These are phyloP conservation scores for Thereva nobilitata DNA, from an alignment of 2,888 invertebrate species.

Conservation along the genomic window DNA sequence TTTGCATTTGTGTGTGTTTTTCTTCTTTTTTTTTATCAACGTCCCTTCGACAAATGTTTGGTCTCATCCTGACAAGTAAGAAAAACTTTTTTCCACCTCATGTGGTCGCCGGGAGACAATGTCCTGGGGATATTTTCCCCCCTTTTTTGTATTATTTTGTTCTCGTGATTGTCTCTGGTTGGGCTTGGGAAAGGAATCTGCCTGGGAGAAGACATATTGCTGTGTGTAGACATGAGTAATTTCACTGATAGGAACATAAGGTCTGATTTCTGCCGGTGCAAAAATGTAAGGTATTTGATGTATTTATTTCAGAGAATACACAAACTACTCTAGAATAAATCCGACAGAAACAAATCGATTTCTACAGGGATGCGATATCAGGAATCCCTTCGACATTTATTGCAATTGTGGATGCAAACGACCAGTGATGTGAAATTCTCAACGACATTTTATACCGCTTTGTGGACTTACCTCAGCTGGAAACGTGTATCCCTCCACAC, in stretches of 20 bases:
- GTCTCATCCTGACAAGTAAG: slow-evolving; percentile 26
- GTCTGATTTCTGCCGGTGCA: background rate
- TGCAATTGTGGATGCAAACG: slow-evolving; percentile 5
- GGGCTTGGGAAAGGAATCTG: slow-evolving; percentile 33
- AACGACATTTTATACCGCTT: background rate
- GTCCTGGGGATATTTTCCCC: slow-evolving; percentile 16
- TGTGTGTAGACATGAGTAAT: slow-evolving; percentile 27
- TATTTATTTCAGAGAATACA: background rate
- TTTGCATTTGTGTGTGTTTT: slow-evolving; percentile 15
- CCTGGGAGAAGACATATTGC: slow-evolving; percentile 26
- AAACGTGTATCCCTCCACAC: slow-evolving; percentile 92
- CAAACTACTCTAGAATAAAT: too few species aligned
- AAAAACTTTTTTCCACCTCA: slow-evolving; percentile 31
- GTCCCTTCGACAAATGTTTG: slow-evolving; percentile 31
- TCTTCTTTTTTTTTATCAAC: slow-evolving; percentile 10
- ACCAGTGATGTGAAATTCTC: background rate
- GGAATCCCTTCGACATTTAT: slow-evolving; percentile 9
- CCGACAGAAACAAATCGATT: too few species aligned
- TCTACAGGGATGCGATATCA: too few species aligned
- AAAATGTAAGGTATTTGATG: slow-evolving; percentile 1
- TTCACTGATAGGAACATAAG: slow-evolving; percentile 14
- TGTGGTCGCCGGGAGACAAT: slow-evolving; percentile 32
- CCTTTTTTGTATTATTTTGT: slow-evolving; percentile 1
- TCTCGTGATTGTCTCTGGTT: slow-evolving; percentile 14
- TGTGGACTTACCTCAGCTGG: slow-evolving; percentile 87